Evolutionary conservation across 2,888 invertebrate genomes (phyloP).

Genomic region (Drosophila suboccidentalis): DNA sequence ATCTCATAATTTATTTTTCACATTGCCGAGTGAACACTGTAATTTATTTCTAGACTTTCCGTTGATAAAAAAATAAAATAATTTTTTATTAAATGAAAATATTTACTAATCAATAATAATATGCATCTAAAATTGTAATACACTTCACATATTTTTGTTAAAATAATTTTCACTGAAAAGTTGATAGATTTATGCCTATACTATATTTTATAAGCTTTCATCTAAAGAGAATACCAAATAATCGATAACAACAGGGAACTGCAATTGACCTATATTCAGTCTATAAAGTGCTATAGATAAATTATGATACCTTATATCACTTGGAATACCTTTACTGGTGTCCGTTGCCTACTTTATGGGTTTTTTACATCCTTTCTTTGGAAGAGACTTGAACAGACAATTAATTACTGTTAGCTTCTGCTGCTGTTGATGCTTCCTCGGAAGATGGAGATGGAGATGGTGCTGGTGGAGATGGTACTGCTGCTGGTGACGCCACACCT

Average conservation of each 20-base stretch:
- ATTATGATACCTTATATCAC: background rate
- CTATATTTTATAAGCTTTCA: background rate
- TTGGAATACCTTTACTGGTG: conserved; percentile 9
- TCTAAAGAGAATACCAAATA: background rate
- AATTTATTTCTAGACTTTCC: no score
- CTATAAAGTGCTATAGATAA: conserved; percentile 10
- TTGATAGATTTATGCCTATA: background rate
- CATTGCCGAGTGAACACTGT: no score
- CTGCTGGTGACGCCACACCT: conserved; percentile 74
- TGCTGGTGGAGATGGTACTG: conserved; percentile 17
- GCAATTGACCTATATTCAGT: conserved; percentile 10
- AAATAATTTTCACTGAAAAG: background rate
- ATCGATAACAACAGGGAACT: conserved; percentile 6
- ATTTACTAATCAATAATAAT: background rate
- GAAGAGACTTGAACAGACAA: conserved; percentile 67
- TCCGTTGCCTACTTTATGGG: conserved; percentile 8
- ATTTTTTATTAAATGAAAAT: no score
- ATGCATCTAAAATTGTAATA: background rate
- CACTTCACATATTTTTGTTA: background rate
- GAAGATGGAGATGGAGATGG: background rate
- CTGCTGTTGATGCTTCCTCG: conserved; percentile 22
- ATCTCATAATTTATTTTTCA: no score
- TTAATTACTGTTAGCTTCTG: conserved; percentile 76
- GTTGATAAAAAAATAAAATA: no score
- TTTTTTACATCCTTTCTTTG: conserved; percentile 10